Conservation (phyloP, 2,113 vertebrate genomes). For the Microcebus jonahi region DNA sequence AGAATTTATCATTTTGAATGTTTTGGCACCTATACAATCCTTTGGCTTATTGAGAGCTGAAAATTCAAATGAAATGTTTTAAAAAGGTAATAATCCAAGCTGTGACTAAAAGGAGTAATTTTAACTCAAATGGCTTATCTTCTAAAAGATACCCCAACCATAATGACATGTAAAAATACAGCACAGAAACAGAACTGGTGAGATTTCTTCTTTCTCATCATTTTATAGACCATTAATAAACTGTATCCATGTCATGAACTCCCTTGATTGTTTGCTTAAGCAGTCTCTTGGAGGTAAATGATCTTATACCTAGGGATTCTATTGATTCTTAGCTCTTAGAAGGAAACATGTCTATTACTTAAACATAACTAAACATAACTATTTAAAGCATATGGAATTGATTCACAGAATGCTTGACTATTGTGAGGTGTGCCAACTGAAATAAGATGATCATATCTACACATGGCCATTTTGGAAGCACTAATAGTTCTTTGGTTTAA, state of each 20-base stretch:
- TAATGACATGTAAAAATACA: background rate
- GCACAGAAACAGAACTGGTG: background rate
- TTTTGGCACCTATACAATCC: background rate
- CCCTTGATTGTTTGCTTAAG: background rate
- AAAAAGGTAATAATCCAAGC: background rate
- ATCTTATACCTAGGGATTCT: background rate
- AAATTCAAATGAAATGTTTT: slow-evolving; percentile 43
- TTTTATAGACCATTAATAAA: background rate
- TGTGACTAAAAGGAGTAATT: background rate
- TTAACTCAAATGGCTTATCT: background rate
- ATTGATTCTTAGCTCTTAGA: background rate
- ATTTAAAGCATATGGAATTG: slow-evolving; percentile 1
- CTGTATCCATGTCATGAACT: background rate
- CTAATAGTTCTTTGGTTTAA: background rate
- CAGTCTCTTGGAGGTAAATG: background rate
- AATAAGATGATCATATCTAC: background rate
- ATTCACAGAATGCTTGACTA: background rate
- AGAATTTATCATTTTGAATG: slow-evolving; percentile 40
- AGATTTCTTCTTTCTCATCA: background rate
- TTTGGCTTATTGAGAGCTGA: background rate
- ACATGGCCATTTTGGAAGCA: background rate
- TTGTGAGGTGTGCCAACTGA: background rate
- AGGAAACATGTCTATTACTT: slow-evolving; percentile 10
- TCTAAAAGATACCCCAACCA: background rate
- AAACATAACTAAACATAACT: background rate